A percentile compares a stretch with the other conserved stretches of the same genome.
Evolutionary conservation across 2,113 vertebrate genomes (phyloP).

Genomic region (Chelonoidis abingdonii): DNA sequence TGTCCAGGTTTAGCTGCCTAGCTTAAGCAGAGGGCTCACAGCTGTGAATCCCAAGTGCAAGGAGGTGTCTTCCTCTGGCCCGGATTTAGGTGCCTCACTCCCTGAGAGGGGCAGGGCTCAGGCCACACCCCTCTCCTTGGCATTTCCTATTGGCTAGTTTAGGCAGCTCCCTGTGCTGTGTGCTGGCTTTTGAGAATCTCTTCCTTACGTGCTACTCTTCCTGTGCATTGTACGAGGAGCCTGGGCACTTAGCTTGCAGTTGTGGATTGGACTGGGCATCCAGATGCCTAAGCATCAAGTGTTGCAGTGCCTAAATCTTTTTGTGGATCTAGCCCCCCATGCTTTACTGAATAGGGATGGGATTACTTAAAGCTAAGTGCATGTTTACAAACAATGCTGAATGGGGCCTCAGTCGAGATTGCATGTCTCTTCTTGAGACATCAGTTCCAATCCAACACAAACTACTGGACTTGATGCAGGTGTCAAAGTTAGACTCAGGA

Average conservation of each 20-base stretch:
- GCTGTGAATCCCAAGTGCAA: neutral
- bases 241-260: neutral
- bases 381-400: fast-evolving
- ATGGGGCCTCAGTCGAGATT: neutral
- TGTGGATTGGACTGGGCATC: neutral
- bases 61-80: no score
- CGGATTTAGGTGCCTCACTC: neutral
- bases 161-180: neutral
- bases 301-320: no score
- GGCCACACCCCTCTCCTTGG: neutral
- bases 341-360: neutral
- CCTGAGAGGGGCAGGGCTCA: neutral
- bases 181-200: neutral
- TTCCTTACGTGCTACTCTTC: neutral
- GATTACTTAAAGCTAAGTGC: neutral
- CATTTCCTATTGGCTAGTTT: neutral
- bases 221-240: neutral
- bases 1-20: neutral
- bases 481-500: no score
- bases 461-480: conserved; percentile 43
- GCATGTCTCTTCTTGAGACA: neutral
- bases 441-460: neutral
- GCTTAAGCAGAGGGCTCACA: neutral
- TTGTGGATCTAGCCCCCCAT: neutral
- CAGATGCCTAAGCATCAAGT: no score